Percentiles rank a stretch among this genome's conserved stretches.
These are phyloP conservation scores for Gymnogyps californianus DNA, from an alignment of 2,113 vertebrate species.

Conservation along the genomic window DNA sequence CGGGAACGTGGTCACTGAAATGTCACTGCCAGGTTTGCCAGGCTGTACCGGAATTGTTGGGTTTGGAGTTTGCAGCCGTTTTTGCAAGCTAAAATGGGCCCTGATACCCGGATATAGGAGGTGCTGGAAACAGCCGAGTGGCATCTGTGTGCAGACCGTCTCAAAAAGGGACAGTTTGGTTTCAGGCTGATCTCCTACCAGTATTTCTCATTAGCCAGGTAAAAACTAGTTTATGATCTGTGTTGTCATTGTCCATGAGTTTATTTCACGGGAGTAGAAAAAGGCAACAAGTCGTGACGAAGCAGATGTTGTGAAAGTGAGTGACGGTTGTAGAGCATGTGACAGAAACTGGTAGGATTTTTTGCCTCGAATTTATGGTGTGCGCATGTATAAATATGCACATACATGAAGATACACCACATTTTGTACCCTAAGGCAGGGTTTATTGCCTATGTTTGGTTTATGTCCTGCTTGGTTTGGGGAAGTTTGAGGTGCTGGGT, in stretches of 20 bases:
- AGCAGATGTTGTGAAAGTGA: not conserved
- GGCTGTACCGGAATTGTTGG: not conserved
- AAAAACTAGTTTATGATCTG: not conserved
- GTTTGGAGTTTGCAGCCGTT: not conserved
- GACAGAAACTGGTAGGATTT: not conserved
- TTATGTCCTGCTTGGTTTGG: not conserved
- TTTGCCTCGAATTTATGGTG: not conserved
- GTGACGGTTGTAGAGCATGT: rapidly evolving
- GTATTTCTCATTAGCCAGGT: not conserved
- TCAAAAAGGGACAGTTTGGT: not conserved
- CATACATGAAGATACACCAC: not conserved
- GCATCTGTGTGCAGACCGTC: not conserved
- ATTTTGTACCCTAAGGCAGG: not conserved
- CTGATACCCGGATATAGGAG: not conserved
- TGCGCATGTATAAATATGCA: not conserved
- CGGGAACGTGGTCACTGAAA: not conserved
- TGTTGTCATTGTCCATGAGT: not conserved
- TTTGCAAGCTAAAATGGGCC: not conserved
- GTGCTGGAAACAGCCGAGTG: not conserved
- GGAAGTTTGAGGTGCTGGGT: not conserved
- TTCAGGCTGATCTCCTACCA: not conserved
- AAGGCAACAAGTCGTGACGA: not conserved
- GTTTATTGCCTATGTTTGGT: not conserved
- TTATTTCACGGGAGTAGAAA: not conserved
- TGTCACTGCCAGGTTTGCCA: not conserved